Evolutionary conservation across 1,140 invertebrate genomes (phyloP).

Genomic region (Bombus affinis): DNA sequence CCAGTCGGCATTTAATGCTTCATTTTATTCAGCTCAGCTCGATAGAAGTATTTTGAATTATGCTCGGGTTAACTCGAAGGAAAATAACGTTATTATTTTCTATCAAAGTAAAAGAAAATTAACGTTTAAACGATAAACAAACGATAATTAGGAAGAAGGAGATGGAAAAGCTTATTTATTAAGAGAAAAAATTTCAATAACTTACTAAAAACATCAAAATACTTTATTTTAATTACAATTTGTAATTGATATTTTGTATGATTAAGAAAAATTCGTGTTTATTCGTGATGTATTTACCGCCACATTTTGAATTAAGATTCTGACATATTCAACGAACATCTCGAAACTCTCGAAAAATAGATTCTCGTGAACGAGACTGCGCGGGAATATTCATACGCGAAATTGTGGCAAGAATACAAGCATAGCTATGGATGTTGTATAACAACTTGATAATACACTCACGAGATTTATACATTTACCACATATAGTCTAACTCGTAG

Average conservation of each 20-base stretch:
- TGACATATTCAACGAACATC: background rate
- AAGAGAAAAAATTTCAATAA: background rate
- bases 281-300: background rate
- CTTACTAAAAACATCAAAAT: conserved; percentile 42
- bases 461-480: background rate
- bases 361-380: background rate
- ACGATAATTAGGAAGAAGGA: background rate
- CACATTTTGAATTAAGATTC: background rate
- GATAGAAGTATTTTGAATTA: background rate
- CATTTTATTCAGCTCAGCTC: background rate
- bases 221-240: conserved; percentile 35
- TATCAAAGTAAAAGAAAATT: background rate
- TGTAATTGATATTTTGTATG: background rate
- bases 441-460: background rate
- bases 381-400: background rate
- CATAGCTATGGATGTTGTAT: background rate
- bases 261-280: background rate
- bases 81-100: background rate
- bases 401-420: background rate
- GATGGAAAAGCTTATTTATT: background rate
- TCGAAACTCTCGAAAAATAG: background rate
- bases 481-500: background rate
- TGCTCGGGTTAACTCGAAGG: background rate
- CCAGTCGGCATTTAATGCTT: background rate
- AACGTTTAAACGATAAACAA: background rate